phyloP scores from a whole-genome alignment of 2,113 vertebrate genomes.

The Nettapus auritus region DNA sequence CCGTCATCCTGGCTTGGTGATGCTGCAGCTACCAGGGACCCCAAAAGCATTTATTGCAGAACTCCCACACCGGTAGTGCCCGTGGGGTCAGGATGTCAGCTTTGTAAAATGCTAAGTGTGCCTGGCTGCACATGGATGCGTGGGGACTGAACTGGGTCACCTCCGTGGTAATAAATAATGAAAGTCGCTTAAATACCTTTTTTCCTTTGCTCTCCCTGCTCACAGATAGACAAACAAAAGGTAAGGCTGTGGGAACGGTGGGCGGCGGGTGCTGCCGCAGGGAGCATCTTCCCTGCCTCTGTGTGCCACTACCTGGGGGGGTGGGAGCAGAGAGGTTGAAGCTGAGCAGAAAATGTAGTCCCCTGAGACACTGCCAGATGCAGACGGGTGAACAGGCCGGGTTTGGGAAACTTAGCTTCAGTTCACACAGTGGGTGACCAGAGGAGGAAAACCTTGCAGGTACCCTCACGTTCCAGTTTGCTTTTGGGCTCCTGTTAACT shows the following conservation, averaged over 20 bases:
- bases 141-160: not conserved
- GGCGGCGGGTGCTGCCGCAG: not conserved
- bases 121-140: no score
- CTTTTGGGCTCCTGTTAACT: not conserved
- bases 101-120: not conserved
- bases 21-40: not conserved
- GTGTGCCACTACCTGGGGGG: not conserved
- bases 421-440: not conserved
- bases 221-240: slow-evolving; percentile 81
- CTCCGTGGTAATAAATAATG: not conserved
- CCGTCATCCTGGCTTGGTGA: no score
- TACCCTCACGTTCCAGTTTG: fast-evolving
- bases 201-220: slow-evolving; percentile 43
- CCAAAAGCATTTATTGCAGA: not conserved
- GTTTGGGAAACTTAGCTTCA: not conserved
- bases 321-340: not conserved
- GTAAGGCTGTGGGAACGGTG: slow-evolving; percentile 52
- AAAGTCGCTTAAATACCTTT: not conserved
- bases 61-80: not conserved
- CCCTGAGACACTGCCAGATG: fast-evolving
- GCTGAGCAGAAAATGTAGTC: not conserved
- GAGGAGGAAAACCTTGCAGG: not conserved
- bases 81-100: not conserved
- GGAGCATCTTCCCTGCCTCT: no score
- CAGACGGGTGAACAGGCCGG: not conserved